Base-by-base conservation (phyloP, 37 sponge, comb jelly and placozoan genomes). In the Petrosia ficiformis region DNA sequence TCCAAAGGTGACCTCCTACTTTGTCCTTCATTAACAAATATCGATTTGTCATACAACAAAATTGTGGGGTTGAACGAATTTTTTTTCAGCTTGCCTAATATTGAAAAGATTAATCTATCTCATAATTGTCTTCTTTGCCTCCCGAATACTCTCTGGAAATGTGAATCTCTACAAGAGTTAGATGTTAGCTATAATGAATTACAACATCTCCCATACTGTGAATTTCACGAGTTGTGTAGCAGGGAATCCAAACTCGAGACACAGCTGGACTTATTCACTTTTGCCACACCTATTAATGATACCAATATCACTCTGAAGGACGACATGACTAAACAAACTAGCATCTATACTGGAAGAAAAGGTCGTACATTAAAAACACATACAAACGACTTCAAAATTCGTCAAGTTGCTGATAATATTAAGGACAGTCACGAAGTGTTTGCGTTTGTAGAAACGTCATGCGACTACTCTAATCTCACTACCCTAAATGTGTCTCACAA, bases 401-500 rank as follows among this genome's bases (percentile, higher is more conserved):
- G 54, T 14, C 8, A 48, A 48, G 14, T 48, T 19, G 14, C 8
- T 8, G 54, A 48, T 8, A 14, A 48, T 19, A 14, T 48, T 48
- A 14, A 48, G 8, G 8, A 8, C 8, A 14, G 54, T 8, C 14
- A 48, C 8, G 54, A 14, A 48, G 54, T 8, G 14, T 8, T 19
- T 14, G 54, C 54, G 8, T 8, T 8, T 48, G 14, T 67, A 16
- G 77, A 84, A 40, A 37, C 35, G 25, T n/a, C n/a, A n/a, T 75
- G 68, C 41, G 82, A 84, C 35, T 76, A 80, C 35, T 90, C 82
- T 0, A 34, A 44, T 1, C 78, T 92, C 28, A 38, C 41, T 21
- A 70, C 70, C 35, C 39, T 92, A 39, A 81, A 77, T 35, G 59
- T 92, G 35, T 73, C 85, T 48, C 29, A 52, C 29, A 92, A 92